phyloP scores from a whole-genome alignment of 2,797 vertebrate genomes.

The Capromys pilorides region DNA sequence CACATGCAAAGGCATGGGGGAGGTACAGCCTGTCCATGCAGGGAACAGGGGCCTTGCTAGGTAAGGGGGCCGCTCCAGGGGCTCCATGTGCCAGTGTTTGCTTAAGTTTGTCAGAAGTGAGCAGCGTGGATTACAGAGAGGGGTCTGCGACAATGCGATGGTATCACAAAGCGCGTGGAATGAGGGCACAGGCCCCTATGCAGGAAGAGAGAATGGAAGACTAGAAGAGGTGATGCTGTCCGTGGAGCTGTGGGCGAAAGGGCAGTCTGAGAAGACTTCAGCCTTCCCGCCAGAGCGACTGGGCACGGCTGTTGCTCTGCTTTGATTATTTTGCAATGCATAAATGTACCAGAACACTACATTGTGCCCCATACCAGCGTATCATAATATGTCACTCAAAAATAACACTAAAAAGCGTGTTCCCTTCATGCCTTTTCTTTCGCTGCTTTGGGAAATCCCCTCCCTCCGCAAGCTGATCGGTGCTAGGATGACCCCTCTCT shows the following conservation, averaged over 20 bases:
- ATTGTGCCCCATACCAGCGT: no score
- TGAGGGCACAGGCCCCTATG: not conserved
- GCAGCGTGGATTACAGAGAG: not conserved
- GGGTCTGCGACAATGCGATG: no score
- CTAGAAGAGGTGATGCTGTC: not conserved
- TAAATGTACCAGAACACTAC: not conserved
- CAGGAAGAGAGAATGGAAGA: not conserved
- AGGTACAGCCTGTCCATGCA: not conserved
- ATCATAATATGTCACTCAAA: not conserved
- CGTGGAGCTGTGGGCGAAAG: rapidly evolving
- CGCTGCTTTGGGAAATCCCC: not conserved
- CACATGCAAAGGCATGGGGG: not conserved
- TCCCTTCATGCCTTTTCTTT: not conserved
- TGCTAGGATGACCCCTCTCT: not conserved
- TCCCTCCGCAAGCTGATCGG: no score
- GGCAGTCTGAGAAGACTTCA: not conserved
- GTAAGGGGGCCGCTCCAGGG: not conserved
- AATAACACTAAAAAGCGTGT: not conserved
- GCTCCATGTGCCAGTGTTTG: not conserved
- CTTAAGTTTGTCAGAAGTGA: not conserved
- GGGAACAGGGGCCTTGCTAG: not conserved
- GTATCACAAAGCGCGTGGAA: not conserved
- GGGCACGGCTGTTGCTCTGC: no score
- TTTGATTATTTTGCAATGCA: not conserved
- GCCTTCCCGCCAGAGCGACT: not conserved